A percentile compares a stretch with the other conserved stretches of the same genome.
Evolutionary conservation across 1,140 invertebrate species (phyloP).

Genomic region (Antheraea mylitta): DNA sequence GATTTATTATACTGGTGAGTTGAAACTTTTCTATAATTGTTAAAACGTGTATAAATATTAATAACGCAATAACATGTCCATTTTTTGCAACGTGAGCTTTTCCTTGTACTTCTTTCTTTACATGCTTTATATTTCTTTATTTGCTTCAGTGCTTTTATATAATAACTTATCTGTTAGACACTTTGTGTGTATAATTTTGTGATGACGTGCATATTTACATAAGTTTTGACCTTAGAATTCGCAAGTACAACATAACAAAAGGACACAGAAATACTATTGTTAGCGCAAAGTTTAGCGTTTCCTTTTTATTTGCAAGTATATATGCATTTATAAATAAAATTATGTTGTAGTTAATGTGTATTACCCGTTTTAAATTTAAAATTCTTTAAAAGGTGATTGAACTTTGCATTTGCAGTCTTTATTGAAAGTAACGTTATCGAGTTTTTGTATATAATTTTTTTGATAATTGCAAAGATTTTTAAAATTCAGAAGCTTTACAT

Average conservation of each 20-base stretch:
- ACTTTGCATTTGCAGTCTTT: neutral
- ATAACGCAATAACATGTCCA: constrained; percentile 53
- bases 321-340: neutral
- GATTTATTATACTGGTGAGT: constrained; percentile 55
- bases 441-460: neutral
- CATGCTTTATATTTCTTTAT: constrained; percentile 14
- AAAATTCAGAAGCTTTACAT: no score
- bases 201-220: constrained; percentile 30
- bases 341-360: neutral
- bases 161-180: neutral
- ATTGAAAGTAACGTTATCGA: neutral
- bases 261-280: constrained; percentile 32
- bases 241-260: constrained; percentile 43
- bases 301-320: constrained; percentile 11
- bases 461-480: neutral
- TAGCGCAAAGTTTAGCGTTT: constrained; percentile 30
- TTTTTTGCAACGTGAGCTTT: constrained; percentile 59
- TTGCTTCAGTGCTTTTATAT: constrained; percentile 17
- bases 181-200: neutral
- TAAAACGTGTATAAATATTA: constrained; percentile 11
- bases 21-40: constrained; percentile 15
- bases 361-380: neutral
- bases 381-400: constrained; percentile 11
- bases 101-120: neutral
- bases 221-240: constrained; percentile 46